Evolutionary conservation across 2,888 invertebrate genomes (phyloP), one percentile per base, ranked within the genome.

Genomic region (Siphlonurus alternatus): DNA sequence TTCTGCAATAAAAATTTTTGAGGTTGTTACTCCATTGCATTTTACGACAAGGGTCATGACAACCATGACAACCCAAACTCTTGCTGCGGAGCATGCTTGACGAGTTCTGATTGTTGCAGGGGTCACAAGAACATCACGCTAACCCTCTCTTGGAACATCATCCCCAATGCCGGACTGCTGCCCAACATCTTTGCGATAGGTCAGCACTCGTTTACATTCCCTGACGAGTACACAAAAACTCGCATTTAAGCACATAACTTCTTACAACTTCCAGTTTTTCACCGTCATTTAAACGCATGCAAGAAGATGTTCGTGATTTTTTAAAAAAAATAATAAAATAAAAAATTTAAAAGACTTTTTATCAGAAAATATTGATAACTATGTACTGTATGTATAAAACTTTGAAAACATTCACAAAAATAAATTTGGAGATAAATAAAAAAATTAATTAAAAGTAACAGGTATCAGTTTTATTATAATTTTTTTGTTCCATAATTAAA

Each of bases 111-210:
- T n/a, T n/a, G 72, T 82, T 84, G 66, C 80, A 93, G 93, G 74
- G 92, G 86, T 65, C 94, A 98, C 78, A 85, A 86, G 73, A 98
- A 99, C 75, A 89, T 99, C 18, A 95, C 96, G 0, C 78, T 99
- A 65, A 89, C 88, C n/a, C 78, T 99, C 53, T 92, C 93, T 0
- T 98, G 94, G 93, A 99, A 99, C 77, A 93, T 99, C 66, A 93
- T 99, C 71, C 98, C 99, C 24, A 99, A 99, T 78, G 96, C 98
- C 67, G 99, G 99, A 56, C 82, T 94, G 64, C 78, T 99, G 69
- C 95, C 96, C 23, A 92, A 90, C 71, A 84, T 96, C 61, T 83
- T 85, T 72, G 88, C 93, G 1, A 78, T 83, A 65, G 95, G 94
- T 25, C 83, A 84, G 65, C 93, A 96, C 74, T 83, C 84, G 25